These are phyloP conservation scores for Hippocampus comes DNA, from an alignment of 2,113 vertebrate species.

Conservation along the genomic window DNA sequence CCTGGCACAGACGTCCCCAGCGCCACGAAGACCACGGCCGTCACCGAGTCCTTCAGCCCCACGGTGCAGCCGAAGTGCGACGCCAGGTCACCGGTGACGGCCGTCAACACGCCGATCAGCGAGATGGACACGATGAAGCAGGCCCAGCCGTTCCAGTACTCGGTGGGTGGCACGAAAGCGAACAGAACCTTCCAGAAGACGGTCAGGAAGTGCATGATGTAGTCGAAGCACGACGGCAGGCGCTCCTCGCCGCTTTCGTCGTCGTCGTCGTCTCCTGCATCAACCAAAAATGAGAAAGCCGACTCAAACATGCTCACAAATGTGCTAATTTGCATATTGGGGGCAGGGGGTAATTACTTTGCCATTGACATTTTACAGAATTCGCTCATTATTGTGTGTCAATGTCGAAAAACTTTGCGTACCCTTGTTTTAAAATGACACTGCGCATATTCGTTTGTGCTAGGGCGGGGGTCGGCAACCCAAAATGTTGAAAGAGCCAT, in stretches of 20 bases:
- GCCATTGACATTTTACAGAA: no score
- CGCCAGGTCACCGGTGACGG: conserved; percentile 78
- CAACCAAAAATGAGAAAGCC: neutral
- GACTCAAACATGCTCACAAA: neutral
- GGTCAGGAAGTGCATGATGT: conserved; percentile 86
- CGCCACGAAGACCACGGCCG: conserved; percentile 81
- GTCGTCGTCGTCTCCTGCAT: conserved; percentile 78
- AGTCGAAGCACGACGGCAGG: conserved; percentile 81
- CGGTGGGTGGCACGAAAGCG: conserved; percentile 79
- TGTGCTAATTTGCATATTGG: no score
- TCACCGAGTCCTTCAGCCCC: conserved; percentile 80
- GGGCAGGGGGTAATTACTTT: no score
- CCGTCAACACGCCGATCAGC: conserved; percentile 77
- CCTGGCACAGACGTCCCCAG: conserved; percentile 81
- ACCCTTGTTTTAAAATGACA: no score
- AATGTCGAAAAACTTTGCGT: no score
- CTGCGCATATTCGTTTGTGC: no score
- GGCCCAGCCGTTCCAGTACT: conserved; percentile 84
- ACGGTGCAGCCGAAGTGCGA: conserved; percentile 81
- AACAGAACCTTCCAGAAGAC: conserved; percentile 86
- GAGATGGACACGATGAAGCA: conserved; percentile 81
- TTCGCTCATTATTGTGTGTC: no score
- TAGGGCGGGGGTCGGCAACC: no score
- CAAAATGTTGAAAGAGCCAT: no score
- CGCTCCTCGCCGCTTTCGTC: conserved; percentile 81